Base-by-base conservation (phyloP, 2,113 vertebrate species). In the Petroica traversi region DNA sequence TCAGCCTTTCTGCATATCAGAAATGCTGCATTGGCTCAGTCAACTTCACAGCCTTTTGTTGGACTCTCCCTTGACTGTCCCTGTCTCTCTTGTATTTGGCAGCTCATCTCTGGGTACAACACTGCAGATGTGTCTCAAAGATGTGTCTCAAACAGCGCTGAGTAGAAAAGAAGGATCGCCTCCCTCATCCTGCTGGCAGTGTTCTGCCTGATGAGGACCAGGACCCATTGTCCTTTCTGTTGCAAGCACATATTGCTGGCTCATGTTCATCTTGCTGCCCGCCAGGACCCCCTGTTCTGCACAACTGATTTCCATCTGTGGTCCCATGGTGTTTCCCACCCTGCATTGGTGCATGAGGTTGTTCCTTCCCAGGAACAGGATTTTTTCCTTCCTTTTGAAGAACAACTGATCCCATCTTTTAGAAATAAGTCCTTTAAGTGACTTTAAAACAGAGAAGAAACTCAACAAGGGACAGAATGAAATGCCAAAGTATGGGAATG, bases 41-140 rank as follows among this genome's bases (percentile, higher is more conserved):
- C 16, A 61, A 23, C 38, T 19, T 52, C 36, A 22, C 4, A 17
- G 31, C 2, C 8, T 7, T 63, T 61, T 82, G 14, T 6, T 41
- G 38, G 18, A 41, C 18, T 46, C 0, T 66, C 8, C 51, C 19
- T 55, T 1, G 0, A 23, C 1, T 14, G 13, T 33, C 12, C 46
- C 12, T 3, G 5, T 28, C 20, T 79, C 62, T 80, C 20, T 88
- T 34, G 26, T 5, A 7, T 46, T 33, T 46, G 5, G 19, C 23
- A 69, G 64, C 24, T 26, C 51, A 88, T 26, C 5, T 26, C 36
- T 16, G n/a, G 24, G 24, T 22, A 29, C 54, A 68, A 6, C 20
- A 34, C 7, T 68, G 19, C 49, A 89, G 36, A 36, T 49, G 5
- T 71, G 14, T 74, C 57, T 78, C n/a, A 74, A 14, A 4, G 36